These are phyloP conservation scores for Alcedo quadribrachys DNA, from an alignment of 2,797 vertebrate species.

Conservation along the genomic window DNA sequence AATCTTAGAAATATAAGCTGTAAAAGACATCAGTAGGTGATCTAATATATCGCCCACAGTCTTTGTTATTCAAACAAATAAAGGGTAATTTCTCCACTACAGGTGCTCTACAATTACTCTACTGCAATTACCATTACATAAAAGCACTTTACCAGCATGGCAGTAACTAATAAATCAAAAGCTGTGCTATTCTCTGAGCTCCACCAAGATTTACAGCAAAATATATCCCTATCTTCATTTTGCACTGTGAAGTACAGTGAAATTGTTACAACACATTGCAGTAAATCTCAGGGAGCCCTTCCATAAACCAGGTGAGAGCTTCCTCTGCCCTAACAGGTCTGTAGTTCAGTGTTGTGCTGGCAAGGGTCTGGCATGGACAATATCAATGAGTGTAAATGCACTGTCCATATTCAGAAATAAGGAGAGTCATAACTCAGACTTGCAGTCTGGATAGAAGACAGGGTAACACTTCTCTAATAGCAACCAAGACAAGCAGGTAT, in stretches of 20 bases:
- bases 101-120: background rate
- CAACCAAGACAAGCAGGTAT: fast-evolving
- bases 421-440: background rate
- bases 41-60: background rate
- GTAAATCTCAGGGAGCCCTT: background rate
- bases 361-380: fast-evolving
- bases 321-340: background rate
- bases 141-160: background rate
- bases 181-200: background rate
- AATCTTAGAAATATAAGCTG: background rate
- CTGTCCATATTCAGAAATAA: background rate
- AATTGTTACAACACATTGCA: background rate
- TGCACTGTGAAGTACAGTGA: background rate
- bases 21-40: background rate
- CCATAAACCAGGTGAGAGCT: background rate
- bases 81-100: slow-evolving; percentile 11
- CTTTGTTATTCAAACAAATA: slow-evolving; percentile 39
- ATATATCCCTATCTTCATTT: slow-evolving; percentile 2
- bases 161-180: slow-evolving; percentile 26
- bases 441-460: background rate
- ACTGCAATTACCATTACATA: background rate
- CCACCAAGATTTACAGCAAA: slow-evolving; percentile 22
- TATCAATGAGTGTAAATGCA: fast-evolving
- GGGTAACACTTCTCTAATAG: background rate
- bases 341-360: fast-evolving